phyloP scores from a whole-genome alignment of 2,888 invertebrate genomes.

The Tenthredo mesomela region DNA sequence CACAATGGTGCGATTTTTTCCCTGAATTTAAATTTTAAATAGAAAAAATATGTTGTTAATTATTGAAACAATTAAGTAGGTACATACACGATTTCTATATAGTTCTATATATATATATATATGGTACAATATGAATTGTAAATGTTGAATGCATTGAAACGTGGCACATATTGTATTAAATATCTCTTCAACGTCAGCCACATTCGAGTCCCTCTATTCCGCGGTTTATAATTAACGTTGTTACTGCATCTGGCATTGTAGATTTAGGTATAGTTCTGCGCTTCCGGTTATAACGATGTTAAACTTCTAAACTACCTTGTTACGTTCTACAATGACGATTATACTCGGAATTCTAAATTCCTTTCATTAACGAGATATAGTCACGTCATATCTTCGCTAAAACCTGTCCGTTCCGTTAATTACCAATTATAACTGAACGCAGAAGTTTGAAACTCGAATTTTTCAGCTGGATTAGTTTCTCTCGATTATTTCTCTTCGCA shows the following conservation, averaged over 20 bases:
- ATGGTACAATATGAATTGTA: neutral
- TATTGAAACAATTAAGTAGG: neutral
- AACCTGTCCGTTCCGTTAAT: constrained; percentile 28
- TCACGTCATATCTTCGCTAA: constrained; percentile 12
- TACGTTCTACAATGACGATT: neutral
- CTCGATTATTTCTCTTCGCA: neutral
- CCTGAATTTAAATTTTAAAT: neutral
- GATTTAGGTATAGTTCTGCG: neutral
- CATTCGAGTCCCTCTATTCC: neutral
- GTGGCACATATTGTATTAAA: neutral
- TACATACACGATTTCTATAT: neutral
- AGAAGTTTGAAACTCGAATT: neutral
- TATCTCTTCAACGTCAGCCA: neutral
- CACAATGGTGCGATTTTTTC: constrained; percentile 11
- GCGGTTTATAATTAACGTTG: neutral
- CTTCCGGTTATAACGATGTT: constrained; percentile 23
- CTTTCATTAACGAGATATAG: constrained; percentile 19
- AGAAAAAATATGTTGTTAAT: neutral
- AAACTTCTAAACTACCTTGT: neutral
- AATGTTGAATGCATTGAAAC: neutral
- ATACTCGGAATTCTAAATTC: neutral
- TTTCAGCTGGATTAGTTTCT: neutral
- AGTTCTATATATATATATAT: neutral
- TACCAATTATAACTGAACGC: constrained; percentile 26
- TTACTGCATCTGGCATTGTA: neutral